phyloP scores from a whole-genome alignment of 2,113 vertebrate genomes.

The Bucco capensis region DNA sequence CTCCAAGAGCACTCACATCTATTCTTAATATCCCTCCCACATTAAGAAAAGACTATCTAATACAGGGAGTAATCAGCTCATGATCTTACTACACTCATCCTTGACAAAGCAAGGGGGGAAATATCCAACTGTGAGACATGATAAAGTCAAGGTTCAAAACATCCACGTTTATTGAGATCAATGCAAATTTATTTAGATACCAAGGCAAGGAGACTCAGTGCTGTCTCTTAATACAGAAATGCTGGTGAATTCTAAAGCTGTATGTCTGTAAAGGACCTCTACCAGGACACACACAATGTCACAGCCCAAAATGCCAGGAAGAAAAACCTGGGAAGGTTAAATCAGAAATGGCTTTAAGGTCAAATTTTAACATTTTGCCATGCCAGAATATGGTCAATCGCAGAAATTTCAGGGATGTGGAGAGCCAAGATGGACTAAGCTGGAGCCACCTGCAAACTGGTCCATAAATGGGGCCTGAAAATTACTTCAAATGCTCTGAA shows the following conservation, averaged over 20 bases:
- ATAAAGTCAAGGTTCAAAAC: conserved; percentile 36
- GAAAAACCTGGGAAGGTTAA: neutral
- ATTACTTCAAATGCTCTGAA: neutral
- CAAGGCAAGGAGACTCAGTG: neutral
- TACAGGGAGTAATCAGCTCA: conserved; percentile 32
- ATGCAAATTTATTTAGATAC: neutral
- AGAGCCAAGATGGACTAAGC: neutral
- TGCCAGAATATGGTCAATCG: neutral
- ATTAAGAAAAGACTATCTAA: conserved; percentile 27
- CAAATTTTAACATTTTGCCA: neutral
- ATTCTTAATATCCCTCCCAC: conserved; percentile 33
- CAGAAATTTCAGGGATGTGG: neutral
- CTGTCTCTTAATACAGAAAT: neutral
- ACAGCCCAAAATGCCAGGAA: neutral
- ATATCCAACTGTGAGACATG: neutral
- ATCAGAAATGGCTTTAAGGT: neutral
- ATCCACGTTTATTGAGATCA: neutral
- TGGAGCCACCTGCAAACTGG: neutral
- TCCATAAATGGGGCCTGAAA: neutral
- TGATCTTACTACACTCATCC: conserved; percentile 10
- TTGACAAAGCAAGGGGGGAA: neutral
- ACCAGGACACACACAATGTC: neutral
- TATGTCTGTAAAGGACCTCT: neutral
- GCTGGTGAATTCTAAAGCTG: neutral
- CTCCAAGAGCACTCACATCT: neutral